These are phyloP conservation scores for Onychostoma macrolepis DNA, from an alignment of 2,113 vertebrate species.

Conservation along the genomic window DNA sequence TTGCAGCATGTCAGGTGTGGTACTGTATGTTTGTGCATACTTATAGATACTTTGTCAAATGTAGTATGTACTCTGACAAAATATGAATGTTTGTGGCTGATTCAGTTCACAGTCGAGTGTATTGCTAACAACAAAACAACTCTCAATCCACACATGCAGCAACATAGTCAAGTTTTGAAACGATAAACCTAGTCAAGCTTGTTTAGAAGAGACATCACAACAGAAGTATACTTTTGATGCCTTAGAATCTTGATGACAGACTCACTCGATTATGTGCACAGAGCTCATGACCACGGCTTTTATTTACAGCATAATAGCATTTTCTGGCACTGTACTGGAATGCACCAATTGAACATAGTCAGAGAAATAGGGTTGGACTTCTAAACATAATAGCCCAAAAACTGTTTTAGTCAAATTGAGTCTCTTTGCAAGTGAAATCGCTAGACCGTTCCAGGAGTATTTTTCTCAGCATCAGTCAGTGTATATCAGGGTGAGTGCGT, in stretches of 20 bases:
- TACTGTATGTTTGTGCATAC: neutral
- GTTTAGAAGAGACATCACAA: neutral
- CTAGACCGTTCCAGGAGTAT: neutral
- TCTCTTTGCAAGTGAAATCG: slow-evolving; percentile 4
- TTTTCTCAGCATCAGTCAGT: slow-evolving; percentile 20
- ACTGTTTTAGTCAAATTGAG: neutral
- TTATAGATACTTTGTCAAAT: neutral
- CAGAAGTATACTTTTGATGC: neutral
- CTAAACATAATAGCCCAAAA: neutral
- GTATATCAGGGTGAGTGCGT: neutral
- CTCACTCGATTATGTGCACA: neutral
- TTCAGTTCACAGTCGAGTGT: neutral
- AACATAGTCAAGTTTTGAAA: neutral
- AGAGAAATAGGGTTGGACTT: neutral
- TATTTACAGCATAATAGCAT: slow-evolving; percentile 12
- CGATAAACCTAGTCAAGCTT: neutral
- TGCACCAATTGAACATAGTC: neutral
- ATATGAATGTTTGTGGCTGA: neutral
- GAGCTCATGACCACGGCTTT: neutral
- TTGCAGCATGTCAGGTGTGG: too few relatives aligned
- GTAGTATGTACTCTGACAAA: neutral
- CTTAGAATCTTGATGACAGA: neutral
- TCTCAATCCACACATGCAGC: neutral
- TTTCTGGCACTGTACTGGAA: neutral
- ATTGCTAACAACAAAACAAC: neutral